Evolutionary conservation across 2,113 vertebrate species (phyloP).

Genomic region (Acrocephalus arundinaceus): DNA sequence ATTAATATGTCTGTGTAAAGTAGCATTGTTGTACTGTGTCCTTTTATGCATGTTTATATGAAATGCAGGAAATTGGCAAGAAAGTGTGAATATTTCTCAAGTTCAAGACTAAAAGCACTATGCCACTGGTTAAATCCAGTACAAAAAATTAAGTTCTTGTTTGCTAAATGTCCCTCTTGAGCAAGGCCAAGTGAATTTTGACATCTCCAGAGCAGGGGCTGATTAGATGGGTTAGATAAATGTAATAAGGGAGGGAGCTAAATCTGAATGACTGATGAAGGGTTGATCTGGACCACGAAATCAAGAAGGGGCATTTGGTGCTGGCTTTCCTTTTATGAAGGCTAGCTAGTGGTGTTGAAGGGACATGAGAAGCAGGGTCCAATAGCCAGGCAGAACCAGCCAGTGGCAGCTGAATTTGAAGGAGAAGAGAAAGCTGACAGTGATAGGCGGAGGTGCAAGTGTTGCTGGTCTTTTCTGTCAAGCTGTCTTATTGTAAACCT

Average conservation of each 20-base stretch:
- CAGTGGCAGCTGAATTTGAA: not conserved
- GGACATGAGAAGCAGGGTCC: not conserved
- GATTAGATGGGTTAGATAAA: accelerated
- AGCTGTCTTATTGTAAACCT: not conserved
- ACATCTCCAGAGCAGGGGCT: not conserved
- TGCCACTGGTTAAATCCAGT: not conserved
- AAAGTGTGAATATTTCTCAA: not conserved
- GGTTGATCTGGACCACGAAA: not conserved
- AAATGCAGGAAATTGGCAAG: not conserved
- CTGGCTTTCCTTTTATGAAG: not conserved
- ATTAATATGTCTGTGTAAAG: not conserved
- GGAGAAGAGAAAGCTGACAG: not conserved
- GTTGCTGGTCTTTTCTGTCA: not conserved
- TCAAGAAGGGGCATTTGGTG: not conserved
- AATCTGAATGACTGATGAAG: not conserved
- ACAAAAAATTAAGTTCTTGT: not conserved
- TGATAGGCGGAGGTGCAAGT: not conserved
- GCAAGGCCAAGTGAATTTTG: not conserved
- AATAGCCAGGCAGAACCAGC: not conserved
- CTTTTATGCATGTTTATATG: not conserved
- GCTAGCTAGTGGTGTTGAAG: not conserved
- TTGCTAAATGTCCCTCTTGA: not conserved
- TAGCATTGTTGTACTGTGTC: not conserved
- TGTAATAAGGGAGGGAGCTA: not conserved
- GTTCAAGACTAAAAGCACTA: not conserved